Conservation (phyloP, 2,888 invertebrate species). For the Orgyia antiqua region DNA sequence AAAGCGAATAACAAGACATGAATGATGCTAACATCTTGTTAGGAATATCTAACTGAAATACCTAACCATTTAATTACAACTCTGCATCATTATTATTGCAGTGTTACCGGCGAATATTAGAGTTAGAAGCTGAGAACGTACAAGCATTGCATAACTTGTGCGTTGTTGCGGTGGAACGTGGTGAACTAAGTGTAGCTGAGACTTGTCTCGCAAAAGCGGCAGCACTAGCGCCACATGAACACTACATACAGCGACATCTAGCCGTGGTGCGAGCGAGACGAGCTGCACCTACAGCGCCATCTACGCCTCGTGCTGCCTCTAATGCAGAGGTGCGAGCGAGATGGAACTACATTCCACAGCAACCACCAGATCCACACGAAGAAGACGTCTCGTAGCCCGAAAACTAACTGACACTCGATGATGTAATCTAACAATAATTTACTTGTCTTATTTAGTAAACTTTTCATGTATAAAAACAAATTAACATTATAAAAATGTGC, state of each 20-base stretch:
- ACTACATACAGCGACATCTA: conserved; percentile 93
- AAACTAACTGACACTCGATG: conserved; percentile 12
- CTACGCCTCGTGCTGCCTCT: conserved; percentile 24
- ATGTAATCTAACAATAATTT: conserved; percentile 19
- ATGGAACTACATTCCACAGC: conserved; percentile 74
- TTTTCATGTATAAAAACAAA: too few species aligned
- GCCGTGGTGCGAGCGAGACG: conserved; percentile 86
- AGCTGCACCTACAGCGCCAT: conserved; percentile 21
- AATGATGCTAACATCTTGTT: too few species aligned
- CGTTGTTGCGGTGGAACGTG: conserved; percentile 96
- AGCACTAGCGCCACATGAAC: conserved; percentile 90
- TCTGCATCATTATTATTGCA: too few species aligned
- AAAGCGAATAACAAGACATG: too few species aligned
- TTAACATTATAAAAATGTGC: too few species aligned
- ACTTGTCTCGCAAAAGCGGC: conserved; percentile 90
- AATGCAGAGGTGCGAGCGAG: conserved; percentile 60
- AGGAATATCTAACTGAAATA: too few species aligned
- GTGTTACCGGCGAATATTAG: conserved; percentile 93
- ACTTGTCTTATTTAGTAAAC: too few species aligned
- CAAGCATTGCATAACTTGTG: conserved; percentile 97
- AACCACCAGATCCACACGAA: conserved; percentile 69
- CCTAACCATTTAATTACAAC: too few species aligned
- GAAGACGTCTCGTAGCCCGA: conserved; percentile 54
- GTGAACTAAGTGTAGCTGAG: conserved; percentile 90
- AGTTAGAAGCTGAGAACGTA: conserved; percentile 92